Conservation (phyloP, 2,113 vertebrate genomes). For the Brachirus orientalis region DNA sequence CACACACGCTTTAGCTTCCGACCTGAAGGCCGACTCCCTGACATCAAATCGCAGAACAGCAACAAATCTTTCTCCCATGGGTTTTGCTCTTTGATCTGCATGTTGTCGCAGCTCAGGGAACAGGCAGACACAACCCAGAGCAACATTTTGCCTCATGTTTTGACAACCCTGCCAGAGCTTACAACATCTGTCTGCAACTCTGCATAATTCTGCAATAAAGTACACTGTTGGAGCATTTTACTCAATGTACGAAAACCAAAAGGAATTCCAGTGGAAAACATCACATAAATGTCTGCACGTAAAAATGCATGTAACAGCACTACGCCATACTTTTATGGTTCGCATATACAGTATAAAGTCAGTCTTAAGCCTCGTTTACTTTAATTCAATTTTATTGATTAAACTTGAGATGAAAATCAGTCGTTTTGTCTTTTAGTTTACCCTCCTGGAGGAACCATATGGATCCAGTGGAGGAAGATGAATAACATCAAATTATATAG, state of each 20-base stretch:
- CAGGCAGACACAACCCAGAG: slow-evolving; percentile 50
- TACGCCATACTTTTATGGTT: slow-evolving; percentile 29
- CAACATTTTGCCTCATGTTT: slow-evolving; percentile 43
- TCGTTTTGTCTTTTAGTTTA: slow-evolving; percentile 1
- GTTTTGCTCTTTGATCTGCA: slow-evolving; percentile 47
- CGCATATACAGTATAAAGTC: slow-evolving; percentile 7
- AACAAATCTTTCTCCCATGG: slow-evolving; percentile 29
- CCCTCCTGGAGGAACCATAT: slow-evolving; percentile 12
- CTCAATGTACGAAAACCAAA: not conserved
- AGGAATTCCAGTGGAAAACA: slow-evolving; percentile 10
- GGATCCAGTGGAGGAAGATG: slow-evolving; percentile 20
- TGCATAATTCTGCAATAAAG: slow-evolving; percentile 25
- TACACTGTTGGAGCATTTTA: slow-evolving; percentile 6
- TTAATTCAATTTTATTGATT: slow-evolving; percentile 29
- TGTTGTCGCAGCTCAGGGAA: slow-evolving; percentile 40
- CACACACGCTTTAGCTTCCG: slow-evolving; percentile 14
- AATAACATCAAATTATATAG: slow-evolving; percentile 41
- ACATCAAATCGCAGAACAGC: slow-evolving; percentile 39
- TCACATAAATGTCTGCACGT: slow-evolving; percentile 7
- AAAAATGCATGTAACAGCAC: slow-evolving; percentile 6
- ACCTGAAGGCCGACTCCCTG: slow-evolving; percentile 41
- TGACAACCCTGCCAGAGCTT: slow-evolving; percentile 37
- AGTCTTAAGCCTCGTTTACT: slow-evolving; percentile 1
- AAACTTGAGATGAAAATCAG: slow-evolving; percentile 32
- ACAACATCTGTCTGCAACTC: slow-evolving; percentile 30